These are phyloP conservation scores for Holocentrus rufus DNA, from an alignment of 2,797 vertebrate species.

Conservation along the genomic window DNA sequence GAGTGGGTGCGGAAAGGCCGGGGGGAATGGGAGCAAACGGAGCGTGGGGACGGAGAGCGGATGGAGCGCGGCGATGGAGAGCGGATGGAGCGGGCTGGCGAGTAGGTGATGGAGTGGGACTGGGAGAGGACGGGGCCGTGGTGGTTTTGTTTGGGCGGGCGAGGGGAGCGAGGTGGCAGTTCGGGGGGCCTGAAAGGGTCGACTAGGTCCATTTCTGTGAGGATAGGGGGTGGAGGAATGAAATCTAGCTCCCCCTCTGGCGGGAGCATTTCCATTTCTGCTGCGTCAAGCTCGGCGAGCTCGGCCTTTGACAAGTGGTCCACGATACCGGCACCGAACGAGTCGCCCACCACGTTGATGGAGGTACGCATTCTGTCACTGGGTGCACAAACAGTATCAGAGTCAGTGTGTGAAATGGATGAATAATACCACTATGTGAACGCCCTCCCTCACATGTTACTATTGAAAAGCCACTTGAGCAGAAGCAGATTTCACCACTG, in stretches of 20 bases:
- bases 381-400: conserved; percentile 48
- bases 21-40: conserved; percentile 80
- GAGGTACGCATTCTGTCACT: conserved; percentile 89
- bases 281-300: conserved; percentile 79
- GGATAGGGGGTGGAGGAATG: conserved; percentile 78
- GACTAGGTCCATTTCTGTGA: conserved; percentile 77
- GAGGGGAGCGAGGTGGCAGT: conserved; percentile 81
- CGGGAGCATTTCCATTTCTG: conserved; percentile 62
- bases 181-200: conserved; percentile 78
- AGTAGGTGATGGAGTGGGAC: conserved; percentile 73
- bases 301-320: conserved; percentile 83
- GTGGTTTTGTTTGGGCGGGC: conserved; percentile 80
- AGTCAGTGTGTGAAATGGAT: conserved; percentile 4
- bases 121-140: conserved; percentile 69
- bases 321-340: conserved; percentile 87
- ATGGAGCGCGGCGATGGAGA: conserved; percentile 78
- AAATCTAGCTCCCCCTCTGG: conserved; percentile 76
- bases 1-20: conserved; percentile 79
- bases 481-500: background rate
- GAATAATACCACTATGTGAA: background rate
- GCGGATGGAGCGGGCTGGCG: conserved; percentile 75
- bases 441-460: background rate
- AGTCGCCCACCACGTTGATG: conserved; percentile 88
- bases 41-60: conserved; percentile 79
- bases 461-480: background rate